phyloP scores from a whole-genome alignment of 2,113 vertebrate genomes.

The Gasterosteus aculeatus region DNA sequence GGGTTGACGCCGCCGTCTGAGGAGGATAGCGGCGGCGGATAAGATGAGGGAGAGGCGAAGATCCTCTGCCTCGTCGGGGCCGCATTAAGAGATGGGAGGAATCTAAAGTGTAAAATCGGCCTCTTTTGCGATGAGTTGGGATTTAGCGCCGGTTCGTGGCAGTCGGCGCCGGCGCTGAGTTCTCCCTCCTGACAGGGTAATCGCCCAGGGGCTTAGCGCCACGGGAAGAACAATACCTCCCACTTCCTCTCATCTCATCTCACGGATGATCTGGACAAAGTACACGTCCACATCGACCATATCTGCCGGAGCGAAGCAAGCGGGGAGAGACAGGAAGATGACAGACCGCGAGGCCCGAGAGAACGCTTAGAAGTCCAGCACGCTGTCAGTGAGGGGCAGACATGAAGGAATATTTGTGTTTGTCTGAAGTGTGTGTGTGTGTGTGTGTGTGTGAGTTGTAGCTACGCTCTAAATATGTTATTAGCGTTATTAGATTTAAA shows the following conservation, averaged over 20 bases:
- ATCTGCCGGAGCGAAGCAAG: constrained; percentile 69
- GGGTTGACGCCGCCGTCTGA: constrained; percentile 76
- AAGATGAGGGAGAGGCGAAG: constrained; percentile 80
- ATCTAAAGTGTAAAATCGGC: constrained; percentile 83
- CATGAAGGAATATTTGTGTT: constrained; percentile 70
- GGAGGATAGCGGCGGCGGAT: constrained; percentile 78
- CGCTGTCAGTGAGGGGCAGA: constrained; percentile 64
- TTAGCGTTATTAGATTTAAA: constrained; percentile 9
- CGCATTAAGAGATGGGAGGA: constrained; percentile 82
- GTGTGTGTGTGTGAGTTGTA: constrained; percentile 34
- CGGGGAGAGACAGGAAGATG: constrained; percentile 67
- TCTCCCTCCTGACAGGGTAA: constrained; percentile 84
- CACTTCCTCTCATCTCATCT: constrained; percentile 83
- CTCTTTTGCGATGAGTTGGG: constrained; percentile 83
- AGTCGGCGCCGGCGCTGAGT: constrained; percentile 77
- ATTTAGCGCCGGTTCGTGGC: constrained; percentile 84
- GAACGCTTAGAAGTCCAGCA: constrained; percentile 63
- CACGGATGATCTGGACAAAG: constrained; percentile 80
- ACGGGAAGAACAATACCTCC: constrained; percentile 81
- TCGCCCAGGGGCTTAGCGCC: constrained; percentile 81
- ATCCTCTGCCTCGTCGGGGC: constrained; percentile 77
- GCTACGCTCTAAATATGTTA: constrained; percentile 40
- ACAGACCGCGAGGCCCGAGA: constrained; percentile 68
- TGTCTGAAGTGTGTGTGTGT: constrained; percentile 44
- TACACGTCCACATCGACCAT: constrained; percentile 75